phyloP scores from a whole-genome alignment of 1,140 invertebrate genomes.

The Polypedilum pembai region DNA sequence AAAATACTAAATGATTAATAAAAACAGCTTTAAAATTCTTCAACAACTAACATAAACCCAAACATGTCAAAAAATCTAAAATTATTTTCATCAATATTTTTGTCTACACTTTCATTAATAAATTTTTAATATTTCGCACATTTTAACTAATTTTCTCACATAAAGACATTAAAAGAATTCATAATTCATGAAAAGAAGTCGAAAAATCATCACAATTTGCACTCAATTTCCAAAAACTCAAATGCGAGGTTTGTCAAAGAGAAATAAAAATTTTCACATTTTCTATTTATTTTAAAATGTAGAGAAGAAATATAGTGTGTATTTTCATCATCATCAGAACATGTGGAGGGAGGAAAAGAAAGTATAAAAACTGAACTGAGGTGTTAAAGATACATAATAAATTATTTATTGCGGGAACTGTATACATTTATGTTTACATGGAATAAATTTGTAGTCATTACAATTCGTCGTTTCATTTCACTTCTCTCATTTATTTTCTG shows the following conservation, averaged over 20 bases:
- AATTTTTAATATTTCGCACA: too few relatives aligned
- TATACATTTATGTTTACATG: constrained; percentile 19
- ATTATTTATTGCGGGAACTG: constrained; percentile 17
- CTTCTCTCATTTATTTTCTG: neutral
- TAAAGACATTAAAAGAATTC: too few relatives aligned
- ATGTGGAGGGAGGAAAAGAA: neutral
- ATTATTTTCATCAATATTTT: too few relatives aligned
- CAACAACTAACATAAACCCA: too few relatives aligned
- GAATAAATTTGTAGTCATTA: constrained; percentile 19
- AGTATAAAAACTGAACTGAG: neutral
- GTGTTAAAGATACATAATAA: constrained; percentile 19
- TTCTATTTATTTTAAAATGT: neutral
- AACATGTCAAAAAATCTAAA: too few relatives aligned
- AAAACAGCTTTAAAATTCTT: too few relatives aligned
- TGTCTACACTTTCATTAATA: too few relatives aligned
- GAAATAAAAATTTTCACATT: constrained; percentile 11
- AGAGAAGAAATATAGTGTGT: neutral
- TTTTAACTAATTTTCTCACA: too few relatives aligned
- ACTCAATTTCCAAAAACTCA: neutral
- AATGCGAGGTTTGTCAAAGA: neutral
- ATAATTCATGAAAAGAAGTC: neutral
- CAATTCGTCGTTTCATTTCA: neutral
- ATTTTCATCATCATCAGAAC: neutral
- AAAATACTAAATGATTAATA: too few relatives aligned
- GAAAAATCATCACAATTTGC: neutral